Evolutionary conservation across 37 sponge, comb jelly and placozoan species (phyloP).

Genomic region (Spongia lamella): DNA sequence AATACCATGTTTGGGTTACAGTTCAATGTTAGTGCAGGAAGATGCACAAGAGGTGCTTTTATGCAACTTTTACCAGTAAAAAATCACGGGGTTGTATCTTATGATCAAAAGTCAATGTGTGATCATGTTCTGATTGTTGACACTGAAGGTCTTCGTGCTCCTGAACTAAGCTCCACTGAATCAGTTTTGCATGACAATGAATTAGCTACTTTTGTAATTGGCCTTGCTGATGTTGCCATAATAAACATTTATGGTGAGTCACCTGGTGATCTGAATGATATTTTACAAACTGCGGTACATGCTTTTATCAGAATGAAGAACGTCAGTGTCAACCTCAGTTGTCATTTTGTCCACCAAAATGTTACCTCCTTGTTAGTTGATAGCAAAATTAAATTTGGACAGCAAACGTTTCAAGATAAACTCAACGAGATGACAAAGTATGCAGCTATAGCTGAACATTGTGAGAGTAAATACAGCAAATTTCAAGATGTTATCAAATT

Average conservation of each 20-base stretch:
- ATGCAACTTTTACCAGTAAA: conserved; percentile 11
- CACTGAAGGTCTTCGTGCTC: conserved; percentile 18
- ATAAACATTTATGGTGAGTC: conserved; percentile 12
- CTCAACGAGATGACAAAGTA: background rate
- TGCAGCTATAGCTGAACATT: conserved; percentile 9
- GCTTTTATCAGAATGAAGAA: conserved; percentile 28
- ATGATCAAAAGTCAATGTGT: conserved; percentile 2
- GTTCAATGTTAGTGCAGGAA: conserved; percentile 14
- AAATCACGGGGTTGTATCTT: background rate
- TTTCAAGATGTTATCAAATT: conserved; percentile 17
- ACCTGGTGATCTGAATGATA: conserved; percentile 14
- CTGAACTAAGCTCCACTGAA: background rate
- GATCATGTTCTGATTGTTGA: conserved; percentile 9
- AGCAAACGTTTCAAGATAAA: background rate
- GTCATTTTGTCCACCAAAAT: conserved; percentile 9
- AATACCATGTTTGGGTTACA: conserved; percentile 28
- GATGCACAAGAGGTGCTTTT: conserved; percentile 19
- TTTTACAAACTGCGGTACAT: conserved; percentile 15
- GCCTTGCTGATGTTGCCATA: conserved; percentile 6
- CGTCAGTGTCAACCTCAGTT: background rate
- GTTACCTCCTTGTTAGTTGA: background rate
- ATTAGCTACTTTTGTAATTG: conserved; percentile 17
- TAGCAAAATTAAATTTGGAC: background rate
- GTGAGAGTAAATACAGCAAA: background rate
- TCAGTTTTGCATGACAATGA: conserved; percentile 11